Evolutionary conservation across 2,888 invertebrate species (phyloP).

Genomic region (Isotomurus palustris): DNA sequence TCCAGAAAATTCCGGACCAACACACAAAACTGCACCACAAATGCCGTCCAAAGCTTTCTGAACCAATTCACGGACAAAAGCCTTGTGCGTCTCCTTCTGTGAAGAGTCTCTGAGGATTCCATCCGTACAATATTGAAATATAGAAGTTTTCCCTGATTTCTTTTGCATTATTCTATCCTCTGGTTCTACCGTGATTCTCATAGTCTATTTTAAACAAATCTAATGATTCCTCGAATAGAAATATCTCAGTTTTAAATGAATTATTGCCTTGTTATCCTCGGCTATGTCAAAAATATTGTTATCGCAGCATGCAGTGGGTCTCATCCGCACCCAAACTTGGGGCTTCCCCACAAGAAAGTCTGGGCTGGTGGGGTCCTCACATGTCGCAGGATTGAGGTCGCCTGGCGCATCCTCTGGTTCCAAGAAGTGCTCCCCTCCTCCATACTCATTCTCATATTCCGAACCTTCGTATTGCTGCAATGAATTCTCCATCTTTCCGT

Average conservation of each 20-base stretch:
- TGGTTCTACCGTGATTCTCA: constrained; percentile 14
- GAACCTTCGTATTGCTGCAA: too few relatives aligned
- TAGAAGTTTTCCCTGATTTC: not conserved
- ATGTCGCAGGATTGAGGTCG: too few relatives aligned
- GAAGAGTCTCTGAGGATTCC: constrained; percentile 24
- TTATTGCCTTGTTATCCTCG: constrained; percentile 22
- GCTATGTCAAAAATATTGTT: constrained; percentile 29
- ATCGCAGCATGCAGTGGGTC: constrained; percentile 25
- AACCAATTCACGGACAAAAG: constrained; percentile 29
- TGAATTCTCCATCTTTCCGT: too few relatives aligned
- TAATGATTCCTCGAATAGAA: not conserved
- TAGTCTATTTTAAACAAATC: constrained; percentile 4
- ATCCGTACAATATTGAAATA: constrained; percentile 18
- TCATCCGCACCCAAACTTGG: constrained; percentile 37
- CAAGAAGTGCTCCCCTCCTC: too few relatives aligned
- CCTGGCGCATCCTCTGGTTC: too few relatives aligned
- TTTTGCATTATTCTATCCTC: constrained; percentile 3
- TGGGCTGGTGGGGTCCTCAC: too few relatives aligned
- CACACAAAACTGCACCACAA: constrained; percentile 30
- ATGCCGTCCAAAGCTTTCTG: constrained; percentile 39
- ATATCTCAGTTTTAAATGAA: not conserved
- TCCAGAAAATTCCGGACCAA: constrained; percentile 42
- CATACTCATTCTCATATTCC: too few relatives aligned
- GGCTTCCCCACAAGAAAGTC: constrained; percentile 32
- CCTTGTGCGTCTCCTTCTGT: constrained; percentile 35